Percentiles rank a stretch among this genome's conserved stretches.
Conservation (phyloP, 2,888 invertebrate species). For the Dryobota labecula region DNA sequence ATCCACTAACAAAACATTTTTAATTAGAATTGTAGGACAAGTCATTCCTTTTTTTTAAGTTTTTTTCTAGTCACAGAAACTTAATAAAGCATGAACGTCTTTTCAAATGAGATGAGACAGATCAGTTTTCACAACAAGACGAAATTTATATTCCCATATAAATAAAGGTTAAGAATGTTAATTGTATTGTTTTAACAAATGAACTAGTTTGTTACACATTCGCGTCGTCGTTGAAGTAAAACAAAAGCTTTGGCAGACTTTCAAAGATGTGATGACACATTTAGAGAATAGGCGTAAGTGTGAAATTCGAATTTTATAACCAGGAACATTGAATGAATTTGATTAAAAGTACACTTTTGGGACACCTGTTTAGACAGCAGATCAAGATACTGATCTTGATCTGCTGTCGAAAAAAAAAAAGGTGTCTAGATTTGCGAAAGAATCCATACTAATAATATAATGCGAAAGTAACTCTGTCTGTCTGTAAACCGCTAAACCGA, state of each 20-base stretch:
- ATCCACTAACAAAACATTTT: too few relatives aligned
- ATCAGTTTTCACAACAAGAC: conserved; percentile 5
- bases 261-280: conserved; percentile 15
- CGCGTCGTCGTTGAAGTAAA: conserved; percentile 2
- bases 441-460: too few relatives aligned
- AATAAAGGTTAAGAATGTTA: conserved; percentile 14
- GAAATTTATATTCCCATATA: conserved; percentile 6
- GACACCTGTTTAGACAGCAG: background rate
- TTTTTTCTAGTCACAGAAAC: background rate
- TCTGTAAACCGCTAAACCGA: too few relatives aligned
- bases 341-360: background rate
- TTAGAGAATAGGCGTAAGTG: background rate
- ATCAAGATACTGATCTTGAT: too few relatives aligned
- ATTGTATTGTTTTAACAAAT: conserved; percentile 34
- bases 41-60: too few relatives aligned
- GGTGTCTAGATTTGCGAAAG: too few relatives aligned
- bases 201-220: conserved; percentile 30
- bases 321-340: background rate
- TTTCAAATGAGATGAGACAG: background rate
- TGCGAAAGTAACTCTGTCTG: too few relatives aligned
- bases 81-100: background rate
- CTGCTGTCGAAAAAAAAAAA: too few relatives aligned
- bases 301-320: background rate
- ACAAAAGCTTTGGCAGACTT: conserved; percentile 40
- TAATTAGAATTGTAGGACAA: too few relatives aligned